phyloP scores from a whole-genome alignment of 1,140 invertebrate species.

The Ostrea denselamellosa region DNA sequence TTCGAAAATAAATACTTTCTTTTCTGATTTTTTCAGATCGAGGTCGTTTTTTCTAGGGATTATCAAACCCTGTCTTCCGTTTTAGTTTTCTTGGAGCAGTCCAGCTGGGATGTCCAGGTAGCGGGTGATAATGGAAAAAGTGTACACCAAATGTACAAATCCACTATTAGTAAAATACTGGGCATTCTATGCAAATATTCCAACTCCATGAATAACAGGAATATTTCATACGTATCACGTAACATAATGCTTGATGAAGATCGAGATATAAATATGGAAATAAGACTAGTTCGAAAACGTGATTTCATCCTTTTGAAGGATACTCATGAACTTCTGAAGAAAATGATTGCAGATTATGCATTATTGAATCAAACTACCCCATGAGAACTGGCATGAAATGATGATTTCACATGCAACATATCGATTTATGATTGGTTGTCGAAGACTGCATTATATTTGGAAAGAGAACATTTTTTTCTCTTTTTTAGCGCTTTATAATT shows the following conservation, averaged over 20 bases:
- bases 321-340: not conserved
- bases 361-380: not conserved
- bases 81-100: not conserved
- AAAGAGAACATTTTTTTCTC: not conserved
- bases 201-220: slow-evolving; percentile 3
- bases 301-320: not conserved
- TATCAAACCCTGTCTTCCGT: not conserved
- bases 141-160: slow-evolving; percentile 2
- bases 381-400: not conserved
- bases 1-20: not conserved
- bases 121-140: not conserved
- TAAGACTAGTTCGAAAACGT: not conserved
- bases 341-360: slow-evolving; percentile 17
- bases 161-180: slow-evolving; percentile 17
- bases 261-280: not conserved
- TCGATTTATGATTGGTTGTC: not conserved
- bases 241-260: not conserved
- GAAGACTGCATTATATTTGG: not conserved
- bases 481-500: not conserved
- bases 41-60: slow-evolving; percentile 9
- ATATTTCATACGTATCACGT: not conserved
- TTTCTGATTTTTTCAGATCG: not conserved
- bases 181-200: slow-evolving; percentile 22
- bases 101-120: not conserved
- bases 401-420: not conserved